These are phyloP conservation scores for Proteles cristata DNA, from an alignment of 2,113 vertebrate genomes.

Conservation along the genomic window DNA sequence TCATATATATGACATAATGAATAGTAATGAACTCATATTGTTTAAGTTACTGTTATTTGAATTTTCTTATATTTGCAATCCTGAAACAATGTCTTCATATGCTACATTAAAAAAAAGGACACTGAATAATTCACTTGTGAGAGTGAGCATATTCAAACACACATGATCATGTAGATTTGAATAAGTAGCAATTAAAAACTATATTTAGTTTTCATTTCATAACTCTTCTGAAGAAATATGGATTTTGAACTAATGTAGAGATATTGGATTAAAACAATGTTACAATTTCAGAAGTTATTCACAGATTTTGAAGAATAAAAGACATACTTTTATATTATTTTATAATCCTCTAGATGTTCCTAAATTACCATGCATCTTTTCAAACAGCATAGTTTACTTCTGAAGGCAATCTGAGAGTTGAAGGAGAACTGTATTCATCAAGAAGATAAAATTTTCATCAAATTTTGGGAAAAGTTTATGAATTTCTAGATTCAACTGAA, in stretches of 20 bases:
- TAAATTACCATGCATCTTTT: background rate
- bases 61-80: background rate
- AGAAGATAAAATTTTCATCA: background rate
- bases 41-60: background rate
- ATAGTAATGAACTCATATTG: background rate
- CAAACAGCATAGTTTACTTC: background rate
- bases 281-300: background rate
- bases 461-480: background rate
- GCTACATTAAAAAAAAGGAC: background rate
- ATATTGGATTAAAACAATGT: background rate
- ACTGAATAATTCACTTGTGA: background rate
- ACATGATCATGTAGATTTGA: background rate
- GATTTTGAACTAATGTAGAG: background rate
- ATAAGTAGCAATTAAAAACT: background rate
- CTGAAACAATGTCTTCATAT: background rate
- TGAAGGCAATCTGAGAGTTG: background rate
- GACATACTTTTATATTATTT: background rate
- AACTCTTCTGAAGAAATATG: background rate
- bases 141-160: background rate
- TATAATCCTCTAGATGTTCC: background rate
- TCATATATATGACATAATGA: background rate
- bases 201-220: background rate
- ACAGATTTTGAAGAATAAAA: conserved; percentile 1
- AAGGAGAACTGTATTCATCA: background rate
- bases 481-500: background rate